Base-by-base conservation (phyloP, 2,888 invertebrate species). In the Malthinus seriepunctatus region DNA sequence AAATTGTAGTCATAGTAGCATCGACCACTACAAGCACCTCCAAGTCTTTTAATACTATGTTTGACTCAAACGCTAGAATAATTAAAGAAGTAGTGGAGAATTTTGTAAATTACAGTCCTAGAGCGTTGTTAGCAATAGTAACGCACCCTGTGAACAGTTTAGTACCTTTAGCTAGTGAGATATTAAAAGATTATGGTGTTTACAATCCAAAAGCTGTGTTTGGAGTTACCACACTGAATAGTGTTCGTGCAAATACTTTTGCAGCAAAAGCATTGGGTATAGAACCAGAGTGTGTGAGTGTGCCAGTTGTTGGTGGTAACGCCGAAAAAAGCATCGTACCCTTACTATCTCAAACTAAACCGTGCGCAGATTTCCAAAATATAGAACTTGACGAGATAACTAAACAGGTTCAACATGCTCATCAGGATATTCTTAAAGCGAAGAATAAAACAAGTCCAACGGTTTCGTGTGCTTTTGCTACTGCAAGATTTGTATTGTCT, bases 281-380 rank as follows among this genome's bases (percentile, higher is more conserved):
- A 33, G 83, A 86, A 64, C 87, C 90, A 1, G 80, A 83, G 61
- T 81, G 84, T 63, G 87, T 90, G 8, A 78, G 81, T 65, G 86
- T 91, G 5, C 93, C 93, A 0, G 88, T 93, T 0, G 81, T 87
- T 49, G 92, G 93, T 32, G 94, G 94, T 0, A 88, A 89, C 75
- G 86, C 88, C 11, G 84, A 86, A 9, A 83, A 84, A 60, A 92
- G 91, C 1, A 87, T 88, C 62, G 83, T 94, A 14, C 93, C 93
- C 0, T 78, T 94, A 15, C 81, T 92, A 53, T 91, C 92, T 1
- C 88, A 88, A 71, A 82, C 85, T 2, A 83, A 80, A 56, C 91
- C 78, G 1, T 72, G 73, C 63, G 63, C 68, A 8, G 75, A 76
- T 48, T 76, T 76, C 56, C 71, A 70, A 9, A 69, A 71, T 57